Percentiles rank a stretch among this genome's conserved stretches.
Conservation (phyloP, 2,888 invertebrate genomes). For the Falcaria lacertinaria region DNA sequence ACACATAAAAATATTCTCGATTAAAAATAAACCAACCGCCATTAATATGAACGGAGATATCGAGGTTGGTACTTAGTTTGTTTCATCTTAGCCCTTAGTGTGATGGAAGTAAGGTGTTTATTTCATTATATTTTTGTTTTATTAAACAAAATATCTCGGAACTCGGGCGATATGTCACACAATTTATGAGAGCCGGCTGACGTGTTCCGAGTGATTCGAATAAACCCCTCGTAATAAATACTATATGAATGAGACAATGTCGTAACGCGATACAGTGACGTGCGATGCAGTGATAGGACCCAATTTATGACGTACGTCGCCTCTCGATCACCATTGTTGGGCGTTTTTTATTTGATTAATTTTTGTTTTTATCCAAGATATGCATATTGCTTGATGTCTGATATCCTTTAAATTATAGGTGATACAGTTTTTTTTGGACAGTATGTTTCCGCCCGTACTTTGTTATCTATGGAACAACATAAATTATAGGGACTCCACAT, state of each 20-base stretch:
- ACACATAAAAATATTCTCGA: conserved; percentile 52
- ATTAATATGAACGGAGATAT: conserved; percentile 63
- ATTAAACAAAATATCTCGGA: conserved; percentile 57
- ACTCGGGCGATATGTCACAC: conserved; percentile 67
- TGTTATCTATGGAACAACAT: neutral
- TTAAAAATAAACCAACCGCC: conserved; percentile 58
- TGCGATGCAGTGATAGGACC: conserved; percentile 58
- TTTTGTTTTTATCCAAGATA: conserved; percentile 35
- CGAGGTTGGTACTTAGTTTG: conserved; percentile 32
- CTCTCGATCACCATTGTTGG: conserved; percentile 38
- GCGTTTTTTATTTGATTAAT: conserved; percentile 36
- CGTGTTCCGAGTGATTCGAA: conserved; percentile 59
- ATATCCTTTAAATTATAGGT: neutral
- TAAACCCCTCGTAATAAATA: conserved; percentile 62
- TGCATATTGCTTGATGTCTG: conserved; percentile 10
- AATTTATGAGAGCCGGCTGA: conserved; percentile 66
- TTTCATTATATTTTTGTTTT: conserved; percentile 31
- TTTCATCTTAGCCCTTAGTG: conserved; percentile 35
- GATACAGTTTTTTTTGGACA: neutral
- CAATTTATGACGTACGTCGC: conserved; percentile 59
- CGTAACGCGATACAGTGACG: conserved; percentile 66
- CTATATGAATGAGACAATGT: conserved; percentile 70
- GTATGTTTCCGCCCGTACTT: neutral
- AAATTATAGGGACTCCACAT: neutral
- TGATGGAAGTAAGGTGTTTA: conserved; percentile 27